These are phyloP conservation scores for Pachycephala philippinensis DNA, from an alignment of 2,113 vertebrate species.

Conservation along the genomic window DNA sequence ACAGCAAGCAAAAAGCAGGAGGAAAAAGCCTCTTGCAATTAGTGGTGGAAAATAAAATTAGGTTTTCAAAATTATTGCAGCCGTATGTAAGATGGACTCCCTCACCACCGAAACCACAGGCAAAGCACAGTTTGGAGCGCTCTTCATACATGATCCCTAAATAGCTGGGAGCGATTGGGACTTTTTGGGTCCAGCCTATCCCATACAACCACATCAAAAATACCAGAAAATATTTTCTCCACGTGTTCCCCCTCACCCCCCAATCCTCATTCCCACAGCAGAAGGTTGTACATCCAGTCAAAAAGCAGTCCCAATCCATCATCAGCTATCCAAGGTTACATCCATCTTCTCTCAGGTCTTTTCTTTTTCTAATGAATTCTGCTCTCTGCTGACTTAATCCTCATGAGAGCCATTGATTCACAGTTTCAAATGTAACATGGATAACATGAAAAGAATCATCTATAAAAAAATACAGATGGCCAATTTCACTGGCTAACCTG, in stretches of 20 bases:
- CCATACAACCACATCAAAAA: neutral
- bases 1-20: neutral
- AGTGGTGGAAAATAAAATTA: constrained; percentile 28
- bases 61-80: neutral
- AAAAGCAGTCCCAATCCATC: neutral
- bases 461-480: neutral
- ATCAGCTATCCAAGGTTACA: neutral
- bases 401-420: neutral
- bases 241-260: neutral
- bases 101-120: neutral
- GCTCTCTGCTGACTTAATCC: neutral
- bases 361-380: neutral
- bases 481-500: neutral
- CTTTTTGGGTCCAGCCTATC: neutral
- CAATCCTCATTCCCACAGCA: neutral
- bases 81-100: neutral
- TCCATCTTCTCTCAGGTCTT: neutral
- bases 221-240: neutral
- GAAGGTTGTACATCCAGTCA: neutral
- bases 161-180: neutral
- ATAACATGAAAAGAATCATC: neutral
- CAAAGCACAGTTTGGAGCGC: neutral
- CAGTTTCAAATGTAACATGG: neutral
- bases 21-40: constrained; percentile 1
- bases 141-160: neutral